phyloP scores from a whole-genome alignment of 2,797 vertebrate species.

The Pseudopleuronectes americanus region DNA sequence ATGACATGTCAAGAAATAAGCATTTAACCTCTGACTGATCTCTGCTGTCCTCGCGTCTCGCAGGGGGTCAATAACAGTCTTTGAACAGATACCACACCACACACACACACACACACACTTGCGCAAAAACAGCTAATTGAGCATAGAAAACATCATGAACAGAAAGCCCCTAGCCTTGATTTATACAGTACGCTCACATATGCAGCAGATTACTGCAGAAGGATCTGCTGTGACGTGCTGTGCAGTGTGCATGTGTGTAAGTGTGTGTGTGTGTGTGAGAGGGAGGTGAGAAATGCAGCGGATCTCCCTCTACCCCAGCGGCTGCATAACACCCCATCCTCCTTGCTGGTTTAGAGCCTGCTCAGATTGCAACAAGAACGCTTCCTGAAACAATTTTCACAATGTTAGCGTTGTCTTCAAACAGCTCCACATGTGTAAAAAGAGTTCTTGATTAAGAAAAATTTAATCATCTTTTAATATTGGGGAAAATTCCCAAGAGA shows the following conservation, averaged over 20 bases:
- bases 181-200: slow-evolving; percentile 25
- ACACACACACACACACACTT: slow-evolving; percentile 5
- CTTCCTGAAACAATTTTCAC: background rate
- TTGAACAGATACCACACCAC: background rate
- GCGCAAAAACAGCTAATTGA: slow-evolving; percentile 24
- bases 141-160: slow-evolving; percentile 28
- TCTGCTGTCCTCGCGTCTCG: slow-evolving; percentile 32
- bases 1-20: slow-evolving; percentile 65
- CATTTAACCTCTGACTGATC: slow-evolving; percentile 68
- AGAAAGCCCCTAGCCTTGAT: slow-evolving; percentile 12
- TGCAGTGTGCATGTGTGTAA: slow-evolving; percentile 16
- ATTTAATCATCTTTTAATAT: too few relatives aligned
- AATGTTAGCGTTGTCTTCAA: too few relatives aligned
- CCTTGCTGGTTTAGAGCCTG: background rate
- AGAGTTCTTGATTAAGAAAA: too few relatives aligned
- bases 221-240: slow-evolving; percentile 37
- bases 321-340: slow-evolving; percentile 4
- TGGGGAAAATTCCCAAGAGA: too few relatives aligned
- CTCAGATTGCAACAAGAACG: background rate
- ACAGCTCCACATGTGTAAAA: too few relatives aligned
- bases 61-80: slow-evolving; percentile 28
- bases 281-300: slow-evolving; percentile 24
- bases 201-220: slow-evolving; percentile 50
- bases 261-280: slow-evolving; percentile 1
- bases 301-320: slow-evolving; percentile 17